These are phyloP conservation scores for Drosophila nasuta DNA, from an alignment of 1,140 invertebrate species.

Conservation along the genomic window DNA sequence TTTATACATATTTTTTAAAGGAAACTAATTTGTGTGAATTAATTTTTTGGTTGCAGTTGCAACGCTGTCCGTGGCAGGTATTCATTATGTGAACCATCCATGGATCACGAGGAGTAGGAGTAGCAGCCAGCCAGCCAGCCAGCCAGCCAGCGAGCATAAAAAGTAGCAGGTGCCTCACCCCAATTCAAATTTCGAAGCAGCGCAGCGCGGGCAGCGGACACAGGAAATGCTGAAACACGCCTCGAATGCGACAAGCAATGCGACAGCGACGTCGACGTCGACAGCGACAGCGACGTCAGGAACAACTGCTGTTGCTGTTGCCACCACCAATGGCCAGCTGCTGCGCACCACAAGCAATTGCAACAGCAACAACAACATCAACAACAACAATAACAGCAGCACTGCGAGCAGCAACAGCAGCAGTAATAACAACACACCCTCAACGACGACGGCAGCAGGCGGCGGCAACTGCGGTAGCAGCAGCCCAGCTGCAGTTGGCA, in stretches of 20 bases:
- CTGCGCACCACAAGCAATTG: slow-evolving; percentile 46
- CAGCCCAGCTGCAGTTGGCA: slow-evolving; percentile 16
- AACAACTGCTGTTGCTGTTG: slow-evolving; percentile 6
- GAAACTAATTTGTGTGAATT: too few species aligned
- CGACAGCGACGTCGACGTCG: slow-evolving; percentile 25
- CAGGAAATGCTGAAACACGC: slow-evolving; percentile 77
- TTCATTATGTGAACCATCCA: slow-evolving; percentile 46
- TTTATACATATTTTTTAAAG: too few species aligned
- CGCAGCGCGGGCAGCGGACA: background rate
- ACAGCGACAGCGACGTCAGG: slow-evolving; percentile 5
- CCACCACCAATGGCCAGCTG: slow-evolving; percentile 52
- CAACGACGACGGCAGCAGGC: background rate
- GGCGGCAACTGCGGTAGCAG: background rate
- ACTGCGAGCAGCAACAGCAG: slow-evolving; percentile 11
- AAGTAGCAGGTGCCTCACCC: background rate
- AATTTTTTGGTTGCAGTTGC: slow-evolving; percentile 20
- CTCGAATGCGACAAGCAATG: slow-evolving; percentile 71
- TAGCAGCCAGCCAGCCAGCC: slow-evolving; percentile 2
- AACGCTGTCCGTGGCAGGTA: slow-evolving; percentile 5
- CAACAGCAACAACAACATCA: slow-evolving; percentile 30
- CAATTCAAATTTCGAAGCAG: background rate
- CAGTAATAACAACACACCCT: slow-evolving; percentile 24
- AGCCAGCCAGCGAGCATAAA: too few species aligned
- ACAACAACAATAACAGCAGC: slow-evolving; percentile 20
- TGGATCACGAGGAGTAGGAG: slow-evolving; percentile 17